phyloP scores from a whole-genome alignment of 2,113 vertebrate species.

The Notarius quadriscutis region DNA sequence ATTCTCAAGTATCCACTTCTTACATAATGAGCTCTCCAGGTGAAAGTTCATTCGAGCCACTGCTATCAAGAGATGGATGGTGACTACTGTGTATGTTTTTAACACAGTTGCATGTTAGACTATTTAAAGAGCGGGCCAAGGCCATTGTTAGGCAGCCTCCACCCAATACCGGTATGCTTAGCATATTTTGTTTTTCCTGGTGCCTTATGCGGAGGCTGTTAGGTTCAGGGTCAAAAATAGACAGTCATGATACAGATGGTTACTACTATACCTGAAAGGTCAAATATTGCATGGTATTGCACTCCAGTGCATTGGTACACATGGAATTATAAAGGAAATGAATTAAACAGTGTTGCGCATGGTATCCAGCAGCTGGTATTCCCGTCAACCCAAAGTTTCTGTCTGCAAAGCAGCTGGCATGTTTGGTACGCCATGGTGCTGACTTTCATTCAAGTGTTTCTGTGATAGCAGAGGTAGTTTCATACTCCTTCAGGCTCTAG shows the following conservation, averaged over 20 bases:
- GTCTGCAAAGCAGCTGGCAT: neutral
- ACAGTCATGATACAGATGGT: neutral
- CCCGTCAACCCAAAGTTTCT: neutral
- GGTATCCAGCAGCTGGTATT: neutral
- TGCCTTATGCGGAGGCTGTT: neutral
- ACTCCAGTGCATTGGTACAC: neutral
- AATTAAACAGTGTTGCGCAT: neutral
- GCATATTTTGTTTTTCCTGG: constrained; percentile 24
- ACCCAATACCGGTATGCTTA: constrained; percentile 21
- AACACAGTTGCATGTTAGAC: neutral
- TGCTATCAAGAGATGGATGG: constrained; percentile 7
- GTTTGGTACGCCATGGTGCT: constrained; percentile 25
- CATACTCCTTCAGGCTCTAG: neutral
- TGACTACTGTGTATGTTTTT: neutral
- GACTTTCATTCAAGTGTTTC: constrained; percentile 25
- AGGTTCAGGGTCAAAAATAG: neutral
- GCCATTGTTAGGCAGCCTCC: constrained; percentile 18
- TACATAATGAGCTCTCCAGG: neutral
- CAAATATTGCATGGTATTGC: neutral
- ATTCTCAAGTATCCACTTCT: neutral
- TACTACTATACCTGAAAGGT: neutral
- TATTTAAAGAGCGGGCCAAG: constrained; percentile 35
- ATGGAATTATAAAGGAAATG: neutral
- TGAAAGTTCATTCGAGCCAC: neutral
- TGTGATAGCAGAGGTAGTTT: constrained; percentile 17